Conservation (phyloP, 1,140 invertebrate genomes). For the Penaeus japonicus region DNA sequence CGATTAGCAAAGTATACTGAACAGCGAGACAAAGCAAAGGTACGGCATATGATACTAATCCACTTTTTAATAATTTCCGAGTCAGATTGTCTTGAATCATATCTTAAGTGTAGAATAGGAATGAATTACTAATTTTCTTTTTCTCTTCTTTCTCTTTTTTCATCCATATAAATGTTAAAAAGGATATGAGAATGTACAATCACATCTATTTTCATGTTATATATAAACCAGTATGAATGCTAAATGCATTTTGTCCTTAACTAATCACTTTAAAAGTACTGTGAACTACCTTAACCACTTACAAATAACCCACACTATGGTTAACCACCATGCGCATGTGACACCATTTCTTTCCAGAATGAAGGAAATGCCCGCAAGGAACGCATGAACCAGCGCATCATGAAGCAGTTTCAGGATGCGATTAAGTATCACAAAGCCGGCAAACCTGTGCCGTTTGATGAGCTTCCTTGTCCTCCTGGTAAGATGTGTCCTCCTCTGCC, state of each 20-base stretch:
- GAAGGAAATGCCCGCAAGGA: conserved; percentile 86
- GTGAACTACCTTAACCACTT: no score
- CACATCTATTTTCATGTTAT: no score
- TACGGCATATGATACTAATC: not conserved
- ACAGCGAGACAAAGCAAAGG: conserved; percentile 57
- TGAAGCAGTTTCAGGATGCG: conserved; percentile 93
- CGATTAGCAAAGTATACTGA: conserved; percentile 78
- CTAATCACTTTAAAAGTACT: no score
- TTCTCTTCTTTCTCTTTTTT: no score
- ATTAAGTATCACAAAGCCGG: conserved; percentile 81
- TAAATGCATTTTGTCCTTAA: no score
- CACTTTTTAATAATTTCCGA: not conserved
- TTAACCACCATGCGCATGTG: no score
- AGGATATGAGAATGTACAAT: no score
- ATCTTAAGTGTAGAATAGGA: not conserved
- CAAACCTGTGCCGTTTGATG: conserved; percentile 79
- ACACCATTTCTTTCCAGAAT: conserved; percentile 58
- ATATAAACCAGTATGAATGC: no score
- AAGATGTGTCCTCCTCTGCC: not conserved
- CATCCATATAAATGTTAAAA: no score
- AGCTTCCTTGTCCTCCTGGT: conserved; percentile 88
- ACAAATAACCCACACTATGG: no score
- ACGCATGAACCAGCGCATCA: conserved; percentile 86
- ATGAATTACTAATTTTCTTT: no score
- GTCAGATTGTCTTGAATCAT: not conserved